These are phyloP conservation scores for Poeciliopsis turneri DNA, from an alignment of 2,797 vertebrate species.

Conservation along the genomic window DNA sequence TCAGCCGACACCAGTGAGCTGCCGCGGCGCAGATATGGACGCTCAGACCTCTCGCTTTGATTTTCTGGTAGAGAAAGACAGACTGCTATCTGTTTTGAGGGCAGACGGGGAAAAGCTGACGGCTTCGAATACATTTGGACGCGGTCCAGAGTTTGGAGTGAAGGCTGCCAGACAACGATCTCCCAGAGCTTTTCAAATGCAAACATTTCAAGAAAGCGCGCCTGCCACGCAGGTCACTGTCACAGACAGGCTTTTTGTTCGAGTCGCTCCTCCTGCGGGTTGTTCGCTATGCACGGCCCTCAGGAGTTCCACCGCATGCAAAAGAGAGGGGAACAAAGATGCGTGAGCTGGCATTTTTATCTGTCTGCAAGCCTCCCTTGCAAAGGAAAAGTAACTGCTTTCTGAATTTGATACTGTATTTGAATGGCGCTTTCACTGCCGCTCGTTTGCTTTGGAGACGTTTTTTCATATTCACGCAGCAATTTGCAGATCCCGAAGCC, in stretches of 20 bases:
- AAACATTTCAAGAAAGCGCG: slow-evolving; percentile 14
- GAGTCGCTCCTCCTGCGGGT: slow-evolving; percentile 56
- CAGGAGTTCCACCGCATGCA: slow-evolving; percentile 51
- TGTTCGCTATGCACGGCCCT: slow-evolving; percentile 29
- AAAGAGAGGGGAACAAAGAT: slow-evolving; percentile 55
- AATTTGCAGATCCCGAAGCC: background rate
- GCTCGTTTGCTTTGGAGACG: background rate
- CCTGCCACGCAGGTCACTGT: slow-evolving; percentile 46
- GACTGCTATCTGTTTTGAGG: background rate
- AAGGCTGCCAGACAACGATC: slow-evolving; percentile 50
- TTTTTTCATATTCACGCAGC: background rate
- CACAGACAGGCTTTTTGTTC: slow-evolving; percentile 64
- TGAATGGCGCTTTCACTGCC: background rate
- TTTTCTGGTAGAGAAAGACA: background rate
- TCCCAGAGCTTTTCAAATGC: slow-evolving; percentile 49
- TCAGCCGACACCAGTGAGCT: background rate
- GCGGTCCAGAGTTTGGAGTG: slow-evolving; percentile 4
- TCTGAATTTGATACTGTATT: slow-evolving; percentile 43
- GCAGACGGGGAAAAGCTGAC: slow-evolving; percentile 13
- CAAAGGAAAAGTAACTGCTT: slow-evolving; percentile 35
- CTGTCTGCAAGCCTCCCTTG: slow-evolving; percentile 49
- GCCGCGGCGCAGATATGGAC: background rate
- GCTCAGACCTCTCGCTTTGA: background rate
- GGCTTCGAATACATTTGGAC: slow-evolving; percentile 6
- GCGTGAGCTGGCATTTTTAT: slow-evolving; percentile 53